Evolutionary conservation across 2,797 vertebrate genomes (phyloP).

Genomic region (Discoglossus pictus): DNA sequence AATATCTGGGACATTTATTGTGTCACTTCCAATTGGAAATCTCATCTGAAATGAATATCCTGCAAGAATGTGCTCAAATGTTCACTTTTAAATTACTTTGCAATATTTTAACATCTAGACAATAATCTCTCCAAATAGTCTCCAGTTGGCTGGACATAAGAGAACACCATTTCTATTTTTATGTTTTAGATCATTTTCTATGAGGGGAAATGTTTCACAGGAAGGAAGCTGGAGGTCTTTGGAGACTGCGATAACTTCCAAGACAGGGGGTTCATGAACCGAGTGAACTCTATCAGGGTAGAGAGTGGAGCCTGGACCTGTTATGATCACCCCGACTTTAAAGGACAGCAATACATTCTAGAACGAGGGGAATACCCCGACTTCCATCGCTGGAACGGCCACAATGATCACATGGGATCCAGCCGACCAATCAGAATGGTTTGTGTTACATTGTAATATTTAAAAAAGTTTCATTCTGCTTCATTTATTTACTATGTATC

Average conservation of each 20-base stretch:
- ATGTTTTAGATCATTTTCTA: conserved; percentile 81
- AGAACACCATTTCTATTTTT: conserved; percentile 12
- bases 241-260: conserved; percentile 90
- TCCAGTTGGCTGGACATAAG: conserved; percentile 1
- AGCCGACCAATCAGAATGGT: conserved; percentile 88
- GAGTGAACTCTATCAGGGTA: conserved; percentile 86
- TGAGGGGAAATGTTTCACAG: conserved; percentile 88
- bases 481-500: no score
- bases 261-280: conserved; percentile 86
- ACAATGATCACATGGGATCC: conserved; percentile 90
- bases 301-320: conserved; percentile 89
- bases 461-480: no score
- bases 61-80: no score
- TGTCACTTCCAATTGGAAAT: no score
- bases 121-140: conserved; percentile 25
- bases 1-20: no score
- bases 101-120: no score
- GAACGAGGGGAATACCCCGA: conserved; percentile 87
- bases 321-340: conserved; percentile 87
- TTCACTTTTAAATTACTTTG: no score
- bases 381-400: conserved; percentile 87
- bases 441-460: conserved; percentile 52
- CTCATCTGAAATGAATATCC: no score
- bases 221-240: conserved; percentile 83
- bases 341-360: conserved; percentile 88